Base-by-base conservation (phyloP, 2,888 invertebrate genomes). In the Neuroscelio doddi region DNA sequence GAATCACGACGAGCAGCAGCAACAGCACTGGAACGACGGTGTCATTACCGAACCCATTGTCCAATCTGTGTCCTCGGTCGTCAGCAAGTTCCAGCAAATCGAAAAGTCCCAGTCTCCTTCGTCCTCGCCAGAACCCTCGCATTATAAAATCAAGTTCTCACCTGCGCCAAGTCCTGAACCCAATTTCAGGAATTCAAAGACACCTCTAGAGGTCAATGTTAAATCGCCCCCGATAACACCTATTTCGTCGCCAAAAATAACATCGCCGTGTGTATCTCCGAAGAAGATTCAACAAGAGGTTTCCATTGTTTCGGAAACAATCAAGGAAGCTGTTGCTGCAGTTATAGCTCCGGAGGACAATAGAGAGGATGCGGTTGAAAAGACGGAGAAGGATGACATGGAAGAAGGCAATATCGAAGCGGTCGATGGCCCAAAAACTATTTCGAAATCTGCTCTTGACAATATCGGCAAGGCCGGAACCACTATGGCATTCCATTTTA, bases 401-500 rank as follows among this genome's bases (percentile, higher is more conserved):
- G 64, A 68, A 10, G 53, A 61, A 5, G 38, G 1, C 9, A 8
- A 16, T 5, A 55, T 67, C 32, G 76, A 78, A 49, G 63, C 58
- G 21, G 72, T 74, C 3, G 82, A 84, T 17, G 82, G 80, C 39
- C 78, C 85, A 39, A 87, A 86, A 68, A 81, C 77, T 34, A 87
- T 89, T 74, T 87, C 90, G 5, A 88, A 87, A 73, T 84, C 86
- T n/a, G 89, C 91, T 7, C 83, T 90, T 46, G 90, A 90, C 78
- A 89, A 90, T 73, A 91, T 92, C 75, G 87, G 90, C 26, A 90
- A 89, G 80, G 91, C 90, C 56, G 90, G 91, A n/a, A 87, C 87
- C 52, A 88, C 89, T 12, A 86, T 90, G 73, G 88, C 90, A 63
- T 92, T 88, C 79, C 86, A 87, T 56, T 90, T 91, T 77, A 85